Percentiles rank a stretch among this genome's conserved stretches.
Evolutionary conservation across 2,797 vertebrate genomes (phyloP).

Genomic region (Danio tinwini): DNA sequence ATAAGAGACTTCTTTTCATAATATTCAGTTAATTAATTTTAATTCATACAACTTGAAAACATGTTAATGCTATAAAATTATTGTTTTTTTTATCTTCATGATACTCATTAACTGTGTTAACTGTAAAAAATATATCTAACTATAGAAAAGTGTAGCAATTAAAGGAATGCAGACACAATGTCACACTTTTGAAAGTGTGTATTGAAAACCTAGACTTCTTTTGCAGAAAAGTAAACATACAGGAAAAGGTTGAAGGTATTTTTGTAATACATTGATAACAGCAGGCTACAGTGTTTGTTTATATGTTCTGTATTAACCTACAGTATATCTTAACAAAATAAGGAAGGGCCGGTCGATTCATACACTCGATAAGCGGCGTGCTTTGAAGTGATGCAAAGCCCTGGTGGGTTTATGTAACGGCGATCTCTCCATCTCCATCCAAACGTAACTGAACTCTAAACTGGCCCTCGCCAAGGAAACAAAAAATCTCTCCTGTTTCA

Average conservation of each 20-base stretch:
- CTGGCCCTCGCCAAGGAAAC: constrained; percentile 49
- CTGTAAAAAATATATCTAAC: no score
- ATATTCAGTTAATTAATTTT: neutral
- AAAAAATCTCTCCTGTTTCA: constrained; percentile 54
- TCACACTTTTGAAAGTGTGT: neutral
- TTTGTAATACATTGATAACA: constrained; percentile 33
- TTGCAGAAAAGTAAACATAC: neutral
- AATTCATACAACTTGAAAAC: neutral
- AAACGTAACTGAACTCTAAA: constrained; percentile 57
- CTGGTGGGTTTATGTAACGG: constrained; percentile 41
- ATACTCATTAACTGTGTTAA: no score
- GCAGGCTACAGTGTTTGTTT: constrained; percentile 50
- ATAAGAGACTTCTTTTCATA: no score
- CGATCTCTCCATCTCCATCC: constrained; percentile 58
- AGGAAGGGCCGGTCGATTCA: constrained; percentile 49
- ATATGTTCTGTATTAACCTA: constrained; percentile 35
- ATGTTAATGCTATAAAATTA: neutral
- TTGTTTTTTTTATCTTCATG: no score
- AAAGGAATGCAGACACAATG: neutral
- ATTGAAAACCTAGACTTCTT: constrained; percentile 11
- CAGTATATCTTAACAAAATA: constrained; percentile 59
- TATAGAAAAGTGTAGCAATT: neutral
- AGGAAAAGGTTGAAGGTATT: constrained; percentile 23
- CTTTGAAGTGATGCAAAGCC: constrained; percentile 60
- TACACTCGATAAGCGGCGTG: constrained; percentile 47